Conservation (phyloP, 2,888 invertebrate genomes). For the Tyria jacobaeae region DNA sequence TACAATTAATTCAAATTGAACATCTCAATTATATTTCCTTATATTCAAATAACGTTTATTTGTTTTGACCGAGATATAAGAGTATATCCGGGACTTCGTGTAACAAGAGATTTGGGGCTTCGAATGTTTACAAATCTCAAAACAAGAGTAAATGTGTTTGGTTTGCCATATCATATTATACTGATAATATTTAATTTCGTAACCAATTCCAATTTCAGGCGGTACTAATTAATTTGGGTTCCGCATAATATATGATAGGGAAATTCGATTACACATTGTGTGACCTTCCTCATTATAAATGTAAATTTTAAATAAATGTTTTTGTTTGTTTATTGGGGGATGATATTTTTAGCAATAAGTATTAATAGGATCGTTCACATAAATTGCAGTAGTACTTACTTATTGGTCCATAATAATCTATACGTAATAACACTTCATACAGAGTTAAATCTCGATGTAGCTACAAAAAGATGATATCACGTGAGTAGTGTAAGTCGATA, state of each 20-base stretch:
- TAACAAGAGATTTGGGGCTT: constrained; percentile 69
- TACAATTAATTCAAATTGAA: constrained; percentile 54
- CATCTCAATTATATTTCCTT: constrained; percentile 55
- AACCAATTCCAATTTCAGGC: constrained; percentile 3
- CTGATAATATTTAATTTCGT: constrained; percentile 38
- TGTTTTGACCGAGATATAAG: constrained; percentile 55
- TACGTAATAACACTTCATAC: too few relatives aligned
- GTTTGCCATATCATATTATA: constrained; percentile 60
- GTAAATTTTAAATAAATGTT: constrained; percentile 1
- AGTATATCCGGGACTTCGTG: constrained; percentile 54
- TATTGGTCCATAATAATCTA: too few relatives aligned
- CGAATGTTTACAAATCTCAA: constrained; percentile 65
- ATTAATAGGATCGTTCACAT: not conserved
- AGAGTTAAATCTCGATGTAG: too few relatives aligned
- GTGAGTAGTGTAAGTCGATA: too few relatives aligned
- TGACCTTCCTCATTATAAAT: constrained; percentile 12
- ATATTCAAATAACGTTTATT: constrained; percentile 62
- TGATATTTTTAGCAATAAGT: not conserved
- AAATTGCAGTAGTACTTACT: not conserved
- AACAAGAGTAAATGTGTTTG: constrained; percentile 75
- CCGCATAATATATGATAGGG: constrained; percentile 8
- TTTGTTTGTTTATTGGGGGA: not conserved
- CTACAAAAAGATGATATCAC: too few relatives aligned
- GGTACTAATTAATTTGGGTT: constrained; percentile 25
- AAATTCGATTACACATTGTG: constrained; percentile 13